Conservation (phyloP, 2,888 invertebrate genomes). For the Drosophila eohydei region DNA sequence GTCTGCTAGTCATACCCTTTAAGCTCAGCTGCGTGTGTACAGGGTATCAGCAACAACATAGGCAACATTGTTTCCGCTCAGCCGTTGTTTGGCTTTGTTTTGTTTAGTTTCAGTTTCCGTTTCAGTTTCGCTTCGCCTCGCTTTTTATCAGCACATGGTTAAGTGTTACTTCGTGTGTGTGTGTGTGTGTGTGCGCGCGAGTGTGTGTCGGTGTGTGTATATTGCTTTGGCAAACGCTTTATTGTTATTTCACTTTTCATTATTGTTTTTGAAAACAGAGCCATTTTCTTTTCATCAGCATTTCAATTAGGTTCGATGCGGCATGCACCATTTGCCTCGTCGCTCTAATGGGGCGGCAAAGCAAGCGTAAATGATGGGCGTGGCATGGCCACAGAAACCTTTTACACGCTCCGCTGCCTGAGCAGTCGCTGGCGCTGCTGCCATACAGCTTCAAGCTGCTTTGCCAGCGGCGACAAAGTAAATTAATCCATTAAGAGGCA, state of each 20-base stretch:
- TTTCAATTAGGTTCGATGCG: constrained; percentile 74
- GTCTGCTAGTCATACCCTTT: background rate
- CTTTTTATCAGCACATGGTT: constrained; percentile 52
- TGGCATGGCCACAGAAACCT: constrained; percentile 69
- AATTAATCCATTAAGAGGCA: constrained; percentile 74
- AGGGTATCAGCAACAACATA: constrained; percentile 40
- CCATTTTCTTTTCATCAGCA: constrained; percentile 76
- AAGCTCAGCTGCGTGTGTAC: background rate
- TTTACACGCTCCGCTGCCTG: constrained; percentile 70
- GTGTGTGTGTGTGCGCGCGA: constrained; percentile 22
- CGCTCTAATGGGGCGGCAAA: constrained; percentile 41
- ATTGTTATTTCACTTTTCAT: constrained; percentile 74
- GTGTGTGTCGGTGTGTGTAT: constrained; percentile 24
- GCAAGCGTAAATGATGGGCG: constrained; percentile 40
- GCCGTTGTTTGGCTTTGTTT: constrained; percentile 61
- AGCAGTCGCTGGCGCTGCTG: constrained; percentile 7
- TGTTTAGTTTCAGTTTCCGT: constrained; percentile 65
- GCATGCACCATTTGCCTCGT: constrained; percentile 59
- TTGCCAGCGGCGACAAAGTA: constrained; percentile 72
- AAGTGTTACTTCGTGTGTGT: constrained; percentile 23
- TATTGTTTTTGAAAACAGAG: constrained; percentile 74
- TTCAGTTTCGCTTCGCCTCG: constrained; percentile 47
- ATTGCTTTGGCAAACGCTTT: constrained; percentile 62
- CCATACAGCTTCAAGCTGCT: constrained; percentile 55
- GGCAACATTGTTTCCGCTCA: constrained; percentile 67